Conservation (phyloP, 2,888 invertebrate species). For the Octonoba sinensis region DNA sequence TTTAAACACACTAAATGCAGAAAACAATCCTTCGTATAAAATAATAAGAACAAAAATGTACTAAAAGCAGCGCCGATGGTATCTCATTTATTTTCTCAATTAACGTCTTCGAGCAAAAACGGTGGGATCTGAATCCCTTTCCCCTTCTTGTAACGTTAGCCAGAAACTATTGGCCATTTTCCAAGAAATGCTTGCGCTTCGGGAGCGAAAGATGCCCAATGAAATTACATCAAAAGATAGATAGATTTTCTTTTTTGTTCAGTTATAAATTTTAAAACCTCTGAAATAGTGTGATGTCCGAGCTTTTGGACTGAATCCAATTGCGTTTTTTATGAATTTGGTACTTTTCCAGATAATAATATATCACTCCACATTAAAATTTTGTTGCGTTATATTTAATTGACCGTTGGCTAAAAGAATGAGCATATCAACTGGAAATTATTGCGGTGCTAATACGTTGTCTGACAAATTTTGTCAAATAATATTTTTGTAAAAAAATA, state of each 20-base stretch:
- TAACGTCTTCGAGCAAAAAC: conserved; percentile 34
- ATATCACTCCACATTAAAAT: conserved; percentile 33
- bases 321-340: conserved; percentile 41
- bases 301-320: conserved; percentile 41
- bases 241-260: conserved; percentile 38
- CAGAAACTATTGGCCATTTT: conserved; percentile 32
- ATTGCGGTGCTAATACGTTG: no score
- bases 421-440: no score
- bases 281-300: conserved; percentile 19
- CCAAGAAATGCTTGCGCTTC: conserved; percentile 41
- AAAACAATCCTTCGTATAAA: no score
- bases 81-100: conserved; percentile 46
- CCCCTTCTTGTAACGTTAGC: conserved; percentile 11
- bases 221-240: conserved; percentile 60
- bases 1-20: no score
- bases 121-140: conserved; percentile 12
- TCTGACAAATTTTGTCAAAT: no score
- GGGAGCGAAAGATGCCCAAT: conserved; percentile 47
- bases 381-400: no score
- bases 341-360: conserved; percentile 36
- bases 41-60: no score
- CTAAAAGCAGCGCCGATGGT: not conserved
- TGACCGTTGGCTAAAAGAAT: no score
- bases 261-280: conserved; percentile 56
- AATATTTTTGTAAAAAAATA: no score